Percentiles rank a stretch among this genome's conserved stretches.
These are phyloP conservation scores for Alouatta palliata DNA, from an alignment of 2,113 vertebrate genomes.

Conservation along the genomic window DNA sequence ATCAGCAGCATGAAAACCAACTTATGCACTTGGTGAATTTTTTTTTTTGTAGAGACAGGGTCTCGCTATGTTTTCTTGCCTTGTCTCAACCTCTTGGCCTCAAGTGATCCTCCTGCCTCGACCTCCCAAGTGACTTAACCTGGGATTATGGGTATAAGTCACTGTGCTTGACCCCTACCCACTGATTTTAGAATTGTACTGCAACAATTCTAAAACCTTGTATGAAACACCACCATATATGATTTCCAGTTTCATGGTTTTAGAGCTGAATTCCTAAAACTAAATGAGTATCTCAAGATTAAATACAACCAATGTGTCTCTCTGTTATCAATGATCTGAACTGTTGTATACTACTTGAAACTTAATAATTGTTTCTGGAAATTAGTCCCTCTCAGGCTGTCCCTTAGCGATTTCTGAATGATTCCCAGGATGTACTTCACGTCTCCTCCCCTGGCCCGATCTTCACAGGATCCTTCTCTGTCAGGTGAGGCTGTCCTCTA, in stretches of 20 bases:
- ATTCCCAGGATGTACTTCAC: neutral
- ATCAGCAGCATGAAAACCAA: too few relatives aligned
- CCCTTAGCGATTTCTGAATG: neutral
- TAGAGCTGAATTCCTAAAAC: constrained; percentile 11
- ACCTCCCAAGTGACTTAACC: too few relatives aligned
- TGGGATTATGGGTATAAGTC: too few relatives aligned
- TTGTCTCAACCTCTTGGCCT: too few relatives aligned
- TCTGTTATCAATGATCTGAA: neutral
- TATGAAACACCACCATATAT: neutral
- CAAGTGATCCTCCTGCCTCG: too few relatives aligned
- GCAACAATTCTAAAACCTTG: neutral
- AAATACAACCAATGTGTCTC: neutral
- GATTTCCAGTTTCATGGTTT: constrained; percentile 12
- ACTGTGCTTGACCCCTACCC: neutral
- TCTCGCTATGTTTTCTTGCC: too few relatives aligned
- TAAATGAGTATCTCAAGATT: neutral
- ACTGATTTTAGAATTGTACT: neutral
- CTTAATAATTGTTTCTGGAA: neutral
- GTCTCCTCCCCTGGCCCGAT: neutral
- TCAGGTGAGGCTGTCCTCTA: neutral
- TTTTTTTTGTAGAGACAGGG: too few relatives aligned
- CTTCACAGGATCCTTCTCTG: neutral
- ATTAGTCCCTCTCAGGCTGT: neutral
- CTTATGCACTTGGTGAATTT: too few relatives aligned
- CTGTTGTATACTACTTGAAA: neutral